These are phyloP conservation scores for Rhorus exstirpatorius DNA, from an alignment of 2,888 invertebrate species.

Conservation along the genomic window DNA sequence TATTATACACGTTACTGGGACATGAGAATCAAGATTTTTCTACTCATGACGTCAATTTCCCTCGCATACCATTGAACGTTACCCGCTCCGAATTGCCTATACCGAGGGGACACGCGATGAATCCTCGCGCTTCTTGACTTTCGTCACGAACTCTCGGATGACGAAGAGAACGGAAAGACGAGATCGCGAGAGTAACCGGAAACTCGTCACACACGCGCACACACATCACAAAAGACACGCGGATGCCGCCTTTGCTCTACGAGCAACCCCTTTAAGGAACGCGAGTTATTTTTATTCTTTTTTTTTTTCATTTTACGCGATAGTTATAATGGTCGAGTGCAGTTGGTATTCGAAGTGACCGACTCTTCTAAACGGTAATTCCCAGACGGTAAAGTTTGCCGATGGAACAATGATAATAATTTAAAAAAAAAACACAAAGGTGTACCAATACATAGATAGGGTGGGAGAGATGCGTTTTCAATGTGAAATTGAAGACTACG, in stretches of 20 bases:
- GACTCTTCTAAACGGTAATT: slow-evolving; percentile 33
- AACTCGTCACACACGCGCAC: too few relatives aligned
- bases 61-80: background rate
- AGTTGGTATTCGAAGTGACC: slow-evolving; percentile 47
- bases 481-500: slow-evolving; percentile 24
- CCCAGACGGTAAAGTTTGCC: background rate
- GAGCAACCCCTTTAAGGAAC: slow-evolving; percentile 23
- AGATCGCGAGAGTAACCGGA: slow-evolving; percentile 57
- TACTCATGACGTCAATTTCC: slow-evolving; percentile 6
- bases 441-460: background rate
- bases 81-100: slow-evolving; percentile 23
- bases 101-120: slow-evolving; percentile 43
- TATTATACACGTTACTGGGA: background rate
- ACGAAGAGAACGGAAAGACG: slow-evolving; percentile 43
- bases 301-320: background rate
- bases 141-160: slow-evolving; percentile 38
- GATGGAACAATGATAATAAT: slow-evolving; percentile 8
- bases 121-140: slow-evolving; percentile 52
- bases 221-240: slow-evolving; percentile 40
- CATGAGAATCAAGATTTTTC: background rate
- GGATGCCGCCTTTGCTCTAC: slow-evolving; percentile 4
- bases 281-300: slow-evolving; percentile 10
- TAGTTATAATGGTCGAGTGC: slow-evolving; percentile 22
- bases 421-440: background rate
- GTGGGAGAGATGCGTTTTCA: slow-evolving; percentile 15